Evolutionary conservation across 2,113 vertebrate species (phyloP), one percentile per base, ranked within the genome.

Genomic region (Seriola aureovittata): DNA sequence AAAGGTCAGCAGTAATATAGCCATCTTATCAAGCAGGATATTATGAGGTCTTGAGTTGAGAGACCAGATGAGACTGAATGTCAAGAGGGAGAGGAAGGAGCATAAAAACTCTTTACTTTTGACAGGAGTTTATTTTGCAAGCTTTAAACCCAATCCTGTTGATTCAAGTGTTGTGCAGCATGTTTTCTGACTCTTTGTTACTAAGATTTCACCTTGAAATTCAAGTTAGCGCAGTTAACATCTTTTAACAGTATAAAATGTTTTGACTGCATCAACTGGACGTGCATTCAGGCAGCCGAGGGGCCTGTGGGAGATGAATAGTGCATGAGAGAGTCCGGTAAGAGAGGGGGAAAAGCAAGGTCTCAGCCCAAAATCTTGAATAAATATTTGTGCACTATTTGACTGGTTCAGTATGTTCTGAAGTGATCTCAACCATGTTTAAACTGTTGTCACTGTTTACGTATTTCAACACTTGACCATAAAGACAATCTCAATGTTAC

Each of bases 341-440:
- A 76, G 48, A 23, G 59, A 75, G 59, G 23, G 8, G 21, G 60
- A 34, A 75, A 71, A 55, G 8, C 54, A 52, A 52, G 19, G 19
- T 8, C 54, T 57, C 1, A 55, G 36, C 48, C 42, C 12, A 36
- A 60, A 54, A 52, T 67, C 67, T 32, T 0, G 5, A 52, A 59
- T 75, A 78, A 75, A 78, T 86, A 86, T 86, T 66, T 78, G 63
- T 74, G 38, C 48, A 42, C 69, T 57, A 50, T 81, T 67, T 81
- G 38, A 77, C 32, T 12, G 11, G 1, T 32, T 58, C 36, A 48
- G 12, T 52, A 50, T 64, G 32, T n/a, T 68, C 36, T 36, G 4
- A 50, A 34, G 3, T 72, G 8, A 42, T 38, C 32, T 73, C 9
- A 11, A 42, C 52, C 72, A 9, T 68, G 23, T 74, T 78, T 65